Conservation (phyloP, 1,140 invertebrate genomes). For the Venustaconcha ellipsiformis region DNA sequence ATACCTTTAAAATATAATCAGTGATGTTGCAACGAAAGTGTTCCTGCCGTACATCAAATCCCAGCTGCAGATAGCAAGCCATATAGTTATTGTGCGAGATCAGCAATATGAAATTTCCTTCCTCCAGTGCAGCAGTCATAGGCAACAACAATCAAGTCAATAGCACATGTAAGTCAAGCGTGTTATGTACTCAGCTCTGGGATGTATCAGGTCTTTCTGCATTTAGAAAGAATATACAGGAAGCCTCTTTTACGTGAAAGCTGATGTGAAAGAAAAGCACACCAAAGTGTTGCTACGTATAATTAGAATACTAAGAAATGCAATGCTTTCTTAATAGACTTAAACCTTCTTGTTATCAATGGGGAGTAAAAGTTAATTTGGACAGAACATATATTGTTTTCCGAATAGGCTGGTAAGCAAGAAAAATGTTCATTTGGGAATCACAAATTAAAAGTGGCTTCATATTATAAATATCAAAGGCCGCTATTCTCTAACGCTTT, state of each 20-base stretch:
- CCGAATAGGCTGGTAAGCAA: too few relatives aligned
- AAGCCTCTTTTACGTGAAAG: not conserved
- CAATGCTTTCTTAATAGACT: too few relatives aligned
- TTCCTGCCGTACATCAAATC: conserved; percentile 7
- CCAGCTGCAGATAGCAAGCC: not conserved
- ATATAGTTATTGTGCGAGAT: conserved; percentile 30
- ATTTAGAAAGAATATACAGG: conserved; percentile 10
- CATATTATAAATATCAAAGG: too few relatives aligned
- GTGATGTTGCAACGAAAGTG: conserved; percentile 1
- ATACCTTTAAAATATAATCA: not conserved
- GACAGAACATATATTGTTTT: too few relatives aligned
- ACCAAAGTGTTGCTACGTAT: not conserved
- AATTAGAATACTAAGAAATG: not conserved
- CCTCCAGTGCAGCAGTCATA: not conserved
- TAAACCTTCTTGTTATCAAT: too few relatives aligned
- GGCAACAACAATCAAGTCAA: not conserved
- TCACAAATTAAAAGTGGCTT: too few relatives aligned
- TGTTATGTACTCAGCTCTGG: not conserved
- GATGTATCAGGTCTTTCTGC: not conserved
- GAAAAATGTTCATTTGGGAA: too few relatives aligned
- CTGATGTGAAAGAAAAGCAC: conserved; percentile 5
- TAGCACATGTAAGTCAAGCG: not conserved
- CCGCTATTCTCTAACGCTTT: too few relatives aligned
- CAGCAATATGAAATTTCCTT: conserved; percentile 22
- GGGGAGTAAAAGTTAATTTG: too few relatives aligned